A percentile compares a stretch with the other conserved stretches of the same genome.
Evolutionary conservation across 2,888 invertebrate species (phyloP).

Genomic region (Netelia fuscicornis): DNA sequence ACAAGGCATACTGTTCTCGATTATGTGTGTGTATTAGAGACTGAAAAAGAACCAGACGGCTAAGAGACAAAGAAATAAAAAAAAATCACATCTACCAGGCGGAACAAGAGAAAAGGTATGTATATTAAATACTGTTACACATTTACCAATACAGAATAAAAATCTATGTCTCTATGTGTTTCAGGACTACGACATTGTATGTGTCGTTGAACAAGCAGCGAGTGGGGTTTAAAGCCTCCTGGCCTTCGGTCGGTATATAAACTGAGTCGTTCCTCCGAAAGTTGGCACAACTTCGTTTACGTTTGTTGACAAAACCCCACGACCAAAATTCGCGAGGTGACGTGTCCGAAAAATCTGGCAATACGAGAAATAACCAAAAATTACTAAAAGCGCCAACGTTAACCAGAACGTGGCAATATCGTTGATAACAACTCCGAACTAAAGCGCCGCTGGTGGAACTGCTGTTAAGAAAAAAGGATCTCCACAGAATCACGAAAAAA

Average conservation of each 20-base stretch:
- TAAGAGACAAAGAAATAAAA: neutral
- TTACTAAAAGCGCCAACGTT: neutral
- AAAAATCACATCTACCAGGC: conserved; percentile 19
- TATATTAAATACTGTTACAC: neutral
- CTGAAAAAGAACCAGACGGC: neutral
- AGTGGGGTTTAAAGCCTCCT: conserved; percentile 56
- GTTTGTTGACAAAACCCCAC: conserved; percentile 24
- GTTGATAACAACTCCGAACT: neutral
- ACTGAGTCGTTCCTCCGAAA: conserved; percentile 60
- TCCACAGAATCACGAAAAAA: neutral
- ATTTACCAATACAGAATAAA: conserved; percentile 8
- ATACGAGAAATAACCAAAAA: neutral
- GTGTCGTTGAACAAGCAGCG: conserved; percentile 26
- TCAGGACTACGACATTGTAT: conserved; percentile 3
- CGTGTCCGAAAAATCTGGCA: neutral
- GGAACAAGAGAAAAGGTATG: conserved; percentile 29
- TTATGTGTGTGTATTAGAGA: neutral
- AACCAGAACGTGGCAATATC: neutral
- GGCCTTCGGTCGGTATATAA: conserved; percentile 63
- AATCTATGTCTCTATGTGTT: neutral
- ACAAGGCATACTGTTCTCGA: conserved; percentile 3
- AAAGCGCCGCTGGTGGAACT: neutral
- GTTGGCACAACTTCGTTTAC: conserved; percentile 46
- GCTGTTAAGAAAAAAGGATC: neutral
- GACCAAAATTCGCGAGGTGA: neutral